These are phyloP conservation scores for Mallateleia sp. DNA, from an alignment of 2,888 invertebrate species.

Conservation along the genomic window DNA sequence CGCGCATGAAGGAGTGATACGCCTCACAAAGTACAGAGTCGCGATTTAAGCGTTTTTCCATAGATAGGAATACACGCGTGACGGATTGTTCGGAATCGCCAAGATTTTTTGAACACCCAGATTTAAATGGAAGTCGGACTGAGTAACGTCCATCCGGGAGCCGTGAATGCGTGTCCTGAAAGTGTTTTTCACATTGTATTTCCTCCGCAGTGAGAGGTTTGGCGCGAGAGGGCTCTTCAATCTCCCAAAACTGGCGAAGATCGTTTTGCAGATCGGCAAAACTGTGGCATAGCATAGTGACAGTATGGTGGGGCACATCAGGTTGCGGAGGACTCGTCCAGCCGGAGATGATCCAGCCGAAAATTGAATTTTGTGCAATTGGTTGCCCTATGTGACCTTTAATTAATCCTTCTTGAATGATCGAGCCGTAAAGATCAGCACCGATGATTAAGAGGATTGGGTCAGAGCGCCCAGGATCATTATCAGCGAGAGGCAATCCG, in stretches of 20 bases:
- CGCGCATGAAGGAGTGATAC: conserved; percentile 17
- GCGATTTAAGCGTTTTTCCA: neutral
- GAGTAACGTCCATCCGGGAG: neutral
- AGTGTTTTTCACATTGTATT: conserved; percentile 18
- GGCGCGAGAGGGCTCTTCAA: neutral
- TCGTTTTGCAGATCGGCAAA: neutral
- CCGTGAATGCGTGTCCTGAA: neutral
- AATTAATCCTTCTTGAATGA: neutral
- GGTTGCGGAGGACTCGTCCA: neutral
- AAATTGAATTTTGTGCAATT: neutral
- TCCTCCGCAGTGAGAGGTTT: no score
- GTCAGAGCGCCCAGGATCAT: neutral
- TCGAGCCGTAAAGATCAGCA: conserved; percentile 16
- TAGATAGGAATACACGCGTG: neutral
- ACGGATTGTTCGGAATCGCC: neutral
- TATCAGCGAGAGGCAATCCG: conserved; percentile 3
- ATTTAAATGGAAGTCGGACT: conserved; percentile 7
- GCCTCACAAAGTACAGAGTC: neutral
- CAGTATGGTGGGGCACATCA: neutral
- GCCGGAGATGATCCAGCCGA: conserved; percentile 1
- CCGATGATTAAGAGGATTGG: conserved; percentile 11
- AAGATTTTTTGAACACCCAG: no score
- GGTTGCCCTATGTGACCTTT: conserved; percentile 1
- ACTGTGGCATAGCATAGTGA: conserved; percentile 14
- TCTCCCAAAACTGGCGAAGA: conserved; percentile 27